Conservation (phyloP, 2,797 vertebrate genomes). For the Poeciliopsis gracilis region DNA sequence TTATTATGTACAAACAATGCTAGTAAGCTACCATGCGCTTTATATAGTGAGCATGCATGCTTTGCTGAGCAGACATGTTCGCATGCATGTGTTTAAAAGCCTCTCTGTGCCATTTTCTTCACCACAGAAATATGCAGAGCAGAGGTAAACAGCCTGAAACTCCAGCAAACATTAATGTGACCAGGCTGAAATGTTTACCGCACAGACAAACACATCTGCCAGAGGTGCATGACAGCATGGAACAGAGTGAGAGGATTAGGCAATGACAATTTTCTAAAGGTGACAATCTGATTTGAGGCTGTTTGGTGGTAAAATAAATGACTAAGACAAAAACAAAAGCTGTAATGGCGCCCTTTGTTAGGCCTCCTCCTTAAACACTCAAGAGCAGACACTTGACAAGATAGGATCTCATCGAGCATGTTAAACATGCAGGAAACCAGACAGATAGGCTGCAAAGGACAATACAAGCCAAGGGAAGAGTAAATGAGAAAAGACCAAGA, state of each 20-base stretch:
- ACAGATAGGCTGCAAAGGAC: conserved; percentile 66
- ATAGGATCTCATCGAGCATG: conserved; percentile 86
- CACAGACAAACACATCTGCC: conserved; percentile 20
- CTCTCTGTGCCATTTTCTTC: background rate
- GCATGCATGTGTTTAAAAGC: background rate
- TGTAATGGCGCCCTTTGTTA: conserved; percentile 32
- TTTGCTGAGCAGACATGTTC: background rate
- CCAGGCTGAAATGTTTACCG: conserved; percentile 17
- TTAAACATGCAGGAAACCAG: conserved; percentile 80
- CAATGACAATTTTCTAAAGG: conserved; percentile 29
- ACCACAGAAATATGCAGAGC: background rate
- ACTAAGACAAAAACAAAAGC: conserved; percentile 23
- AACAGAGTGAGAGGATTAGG: conserved; percentile 8
- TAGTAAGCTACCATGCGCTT: background rate
- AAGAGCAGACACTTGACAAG: conserved; percentile 58
- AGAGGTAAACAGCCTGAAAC: conserved; percentile 13
- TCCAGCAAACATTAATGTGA: conserved; percentile 19
- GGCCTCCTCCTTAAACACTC: conserved; percentile 32
- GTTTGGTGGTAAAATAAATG: conserved; percentile 25
- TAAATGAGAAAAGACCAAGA: conserved; percentile 33
- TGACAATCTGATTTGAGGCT: conserved; percentile 23
- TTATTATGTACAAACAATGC: background rate
- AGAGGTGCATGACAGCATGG: conserved; percentile 6
- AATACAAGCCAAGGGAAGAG: conserved; percentile 61
- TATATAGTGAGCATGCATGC: background rate